Percentiles rank a stretch among this genome's conserved stretches.
phyloP scores from a whole-genome alignment of 2,797 vertebrate species.

The Australoheros facetus region DNA sequence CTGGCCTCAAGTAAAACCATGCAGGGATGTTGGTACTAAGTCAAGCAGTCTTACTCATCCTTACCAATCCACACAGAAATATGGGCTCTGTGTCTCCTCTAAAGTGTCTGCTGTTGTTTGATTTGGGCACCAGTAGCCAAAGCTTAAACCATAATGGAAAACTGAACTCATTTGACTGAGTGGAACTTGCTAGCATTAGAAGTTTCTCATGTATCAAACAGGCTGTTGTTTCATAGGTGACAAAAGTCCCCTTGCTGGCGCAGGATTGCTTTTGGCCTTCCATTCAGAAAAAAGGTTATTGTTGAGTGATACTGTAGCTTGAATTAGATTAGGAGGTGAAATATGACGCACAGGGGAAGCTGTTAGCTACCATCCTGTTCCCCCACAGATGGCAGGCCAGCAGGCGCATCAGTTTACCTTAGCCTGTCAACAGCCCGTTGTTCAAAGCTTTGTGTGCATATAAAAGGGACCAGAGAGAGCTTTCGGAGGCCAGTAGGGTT shows the following conservation, averaged over 20 bases:
- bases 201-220: conserved; percentile 24
- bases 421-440: conserved; percentile 68
- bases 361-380: conserved; percentile 27
- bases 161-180: background rate
- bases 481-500: conserved; percentile 24
- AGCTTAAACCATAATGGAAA: conserved; percentile 1
- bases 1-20: conserved; percentile 16
- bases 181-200: background rate
- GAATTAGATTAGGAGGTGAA: conserved; percentile 59
- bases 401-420: conserved; percentile 72
- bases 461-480: conserved; percentile 63
- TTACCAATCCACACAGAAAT: conserved; percentile 4
- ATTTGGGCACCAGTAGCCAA: conserved; percentile 2
- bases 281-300: conserved; percentile 44
- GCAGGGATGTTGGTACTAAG: background rate
- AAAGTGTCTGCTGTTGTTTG: background rate
- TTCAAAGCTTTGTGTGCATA: conserved; percentile 68
- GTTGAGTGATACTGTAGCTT: conserved; percentile 51
- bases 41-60: conserved; percentile 36
- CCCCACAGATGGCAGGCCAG: conserved; percentile 55
- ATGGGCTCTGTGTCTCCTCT: background rate
- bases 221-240: conserved; percentile 26
- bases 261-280: conserved; percentile 17
- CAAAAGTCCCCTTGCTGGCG: background rate
- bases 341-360: conserved; percentile 61